Evolutionary conservation across 2,797 vertebrate genomes (phyloP).

Genomic region (Benthosema pterotum): DNA sequence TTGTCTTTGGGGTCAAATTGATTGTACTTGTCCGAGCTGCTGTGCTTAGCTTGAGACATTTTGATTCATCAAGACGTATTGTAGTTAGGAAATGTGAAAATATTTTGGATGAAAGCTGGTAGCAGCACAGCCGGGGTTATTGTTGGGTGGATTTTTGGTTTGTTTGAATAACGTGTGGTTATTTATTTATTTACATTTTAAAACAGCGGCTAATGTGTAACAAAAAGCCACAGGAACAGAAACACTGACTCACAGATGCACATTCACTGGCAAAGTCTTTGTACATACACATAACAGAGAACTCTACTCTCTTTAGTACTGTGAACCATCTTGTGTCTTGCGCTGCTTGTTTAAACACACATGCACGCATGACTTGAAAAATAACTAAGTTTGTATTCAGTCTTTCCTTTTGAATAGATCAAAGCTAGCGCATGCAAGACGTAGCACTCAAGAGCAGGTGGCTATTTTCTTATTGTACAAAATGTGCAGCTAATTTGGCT

Average conservation of each 20-base stretch:
- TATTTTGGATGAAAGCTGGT: conserved; percentile 19
- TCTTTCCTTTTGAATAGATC: conserved; percentile 32
- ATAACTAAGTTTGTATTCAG: conserved; percentile 44
- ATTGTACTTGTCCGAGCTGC: conserved; percentile 48
- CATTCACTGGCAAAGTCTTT: conserved; percentile 52
- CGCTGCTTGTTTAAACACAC: conserved; percentile 55
- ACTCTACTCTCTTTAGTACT: conserved; percentile 60
- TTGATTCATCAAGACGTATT: conserved; percentile 48
- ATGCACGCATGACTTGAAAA: conserved; percentile 54
- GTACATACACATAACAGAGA: conserved; percentile 63
- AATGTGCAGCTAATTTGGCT: conserved; percentile 33
- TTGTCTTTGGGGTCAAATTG: conserved; percentile 44
- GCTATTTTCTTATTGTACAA: conserved; percentile 24
- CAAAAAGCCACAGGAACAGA: conserved; percentile 53
- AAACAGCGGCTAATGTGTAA: conserved; percentile 48
- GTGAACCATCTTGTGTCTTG: conserved; percentile 65
- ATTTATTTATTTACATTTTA: conserved; percentile 68
- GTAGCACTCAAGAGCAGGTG: conserved; percentile 24
- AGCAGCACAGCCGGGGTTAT: conserved; percentile 34
- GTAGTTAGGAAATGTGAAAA: conserved; percentile 45
- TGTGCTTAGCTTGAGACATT: conserved; percentile 48
- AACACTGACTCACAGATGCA: conserved; percentile 33
- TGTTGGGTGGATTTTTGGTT: conserved; percentile 52
- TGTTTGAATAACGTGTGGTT: conserved; percentile 72
- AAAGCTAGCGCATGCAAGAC: conserved; percentile 51